Percentiles rank a stretch among this genome's conserved stretches.
These are phyloP conservation scores for Spinibarbus caldwelli DNA, from an alignment of 2,797 vertebrate species.

Conservation along the genomic window DNA sequence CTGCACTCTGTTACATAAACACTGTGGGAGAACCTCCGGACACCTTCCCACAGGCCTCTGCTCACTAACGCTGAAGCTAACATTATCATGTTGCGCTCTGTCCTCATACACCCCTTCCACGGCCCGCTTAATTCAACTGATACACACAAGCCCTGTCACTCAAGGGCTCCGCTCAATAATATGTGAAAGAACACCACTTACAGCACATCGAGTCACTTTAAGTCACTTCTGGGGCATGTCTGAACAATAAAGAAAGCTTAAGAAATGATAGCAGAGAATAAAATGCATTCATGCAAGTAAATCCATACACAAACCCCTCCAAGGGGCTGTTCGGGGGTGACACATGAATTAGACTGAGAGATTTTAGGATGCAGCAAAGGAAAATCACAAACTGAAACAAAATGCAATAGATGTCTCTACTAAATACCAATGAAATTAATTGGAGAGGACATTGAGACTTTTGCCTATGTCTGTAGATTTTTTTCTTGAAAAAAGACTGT, in stretches of 20 bases:
- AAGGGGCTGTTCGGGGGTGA: background rate
- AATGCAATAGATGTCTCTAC: background rate
- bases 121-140: conserved; percentile 16
- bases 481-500: background rate
- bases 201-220: conserved; percentile 27
- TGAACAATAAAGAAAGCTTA: conserved; percentile 27
- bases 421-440: background rate
- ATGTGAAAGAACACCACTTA: conserved; percentile 35
- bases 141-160: conserved; percentile 44
- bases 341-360: background rate
- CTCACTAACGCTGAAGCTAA: conserved; percentile 40
- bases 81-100: conserved; percentile 37
- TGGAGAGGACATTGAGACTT: background rate
- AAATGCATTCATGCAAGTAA: conserved; percentile 17
- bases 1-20: conserved; percentile 62
- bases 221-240: conserved; percentile 23
- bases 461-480: background rate
- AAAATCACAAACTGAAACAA: background rate
- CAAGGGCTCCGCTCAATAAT: conserved; percentile 35
- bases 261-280: conserved; percentile 18
- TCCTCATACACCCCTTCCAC: conserved; percentile 34
- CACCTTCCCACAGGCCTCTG: conserved; percentile 58
- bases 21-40: conserved; percentile 57
- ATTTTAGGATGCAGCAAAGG: background rate
- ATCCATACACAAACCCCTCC: conserved; percentile 29